Base-by-base conservation (phyloP, 2,113 vertebrate species). In the Nesogale talazaci region DNA sequence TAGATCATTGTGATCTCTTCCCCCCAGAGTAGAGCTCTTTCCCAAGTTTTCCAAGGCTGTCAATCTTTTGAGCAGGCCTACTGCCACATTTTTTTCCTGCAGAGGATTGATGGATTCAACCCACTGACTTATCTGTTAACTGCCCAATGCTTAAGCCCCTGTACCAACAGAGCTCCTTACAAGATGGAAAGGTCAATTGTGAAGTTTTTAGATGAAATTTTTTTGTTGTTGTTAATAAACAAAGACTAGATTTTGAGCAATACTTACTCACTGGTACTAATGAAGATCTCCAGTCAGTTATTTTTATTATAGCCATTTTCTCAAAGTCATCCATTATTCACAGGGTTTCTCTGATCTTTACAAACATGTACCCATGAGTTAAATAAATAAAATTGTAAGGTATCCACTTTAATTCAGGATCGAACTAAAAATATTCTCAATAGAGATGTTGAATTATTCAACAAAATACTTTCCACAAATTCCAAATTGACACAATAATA, bases 241-340 rank as follows among this genome's bases (percentile, higher is more conserved):
- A 52, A 31, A 83, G 34, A 23, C 25, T 12, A 23, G 2, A 85
- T 90, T 94, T 93, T 82, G 12, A 57, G 25, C 6, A 92, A 27
- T 77, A 67, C 40, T 90, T 36, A 83, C 3, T 94, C 42, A 83
- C 4, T 93, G 88, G 40, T 40, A 92, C 14, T 36, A 75, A 70
- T 67, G 40, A 6, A 7, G 12, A 1, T 2, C 1, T 40, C 78
- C 23, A 83, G 27, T 81, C 52, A 77, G 17, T 65, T 57, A 85
- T 27, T 87, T 90, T 90, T 42, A 87, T 85, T 75, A 42, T 59
- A 91, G 16, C 16, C 6, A 56, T 94, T 95, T 92, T 17, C 72
- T 57, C 83, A 61, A 88, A 75, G 65, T n/a, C 56, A 92, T 79
- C 46, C 34, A 81, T 89, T 42, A 87, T 72, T 6, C 25, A 75